A percentile compares a stretch with the other conserved stretches of the same genome.
Conservation (phyloP, 35 echinoderm and acorn worm species). For the Ophioderma brevispina region DNA sequence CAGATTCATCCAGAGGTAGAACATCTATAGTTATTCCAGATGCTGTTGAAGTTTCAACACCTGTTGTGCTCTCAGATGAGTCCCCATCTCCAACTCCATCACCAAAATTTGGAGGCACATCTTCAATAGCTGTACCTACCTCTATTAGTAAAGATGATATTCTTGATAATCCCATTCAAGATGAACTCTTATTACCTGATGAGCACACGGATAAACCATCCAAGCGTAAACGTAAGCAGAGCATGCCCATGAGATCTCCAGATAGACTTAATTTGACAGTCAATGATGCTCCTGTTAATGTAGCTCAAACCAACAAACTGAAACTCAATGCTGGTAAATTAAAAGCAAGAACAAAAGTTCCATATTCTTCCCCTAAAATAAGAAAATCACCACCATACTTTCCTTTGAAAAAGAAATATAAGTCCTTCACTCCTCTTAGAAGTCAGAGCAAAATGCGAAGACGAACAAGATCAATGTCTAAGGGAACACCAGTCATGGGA, state of each 20-base stretch:
- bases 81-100: slow-evolving; percentile 50
- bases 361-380: too few species aligned
- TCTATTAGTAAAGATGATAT: not conserved
- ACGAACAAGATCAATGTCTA: not conserved
- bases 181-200: not conserved
- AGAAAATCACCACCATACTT: not conserved
- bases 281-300: not conserved
- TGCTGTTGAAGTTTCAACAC: not conserved
- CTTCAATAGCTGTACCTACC: not conserved
- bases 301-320: not conserved
- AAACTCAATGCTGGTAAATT: not conserved
- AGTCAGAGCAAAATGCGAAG: not conserved
- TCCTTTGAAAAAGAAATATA: not conserved
- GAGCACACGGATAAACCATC: not conserved
- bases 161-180: not conserved
- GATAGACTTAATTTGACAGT: not conserved
- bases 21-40: not conserved
- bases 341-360: not conserved
- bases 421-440: not conserved
- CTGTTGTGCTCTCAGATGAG: not conserved
- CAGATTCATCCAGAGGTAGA: not conserved
- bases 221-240: not conserved
- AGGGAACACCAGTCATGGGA: not conserved
- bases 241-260: not conserved
- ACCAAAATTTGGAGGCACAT: slow-evolving; percentile 17